Evolutionary conservation across 2,797 vertebrate species (phyloP), one percentile per base, ranked within the genome.

Genomic region (Pterois miles): DNA sequence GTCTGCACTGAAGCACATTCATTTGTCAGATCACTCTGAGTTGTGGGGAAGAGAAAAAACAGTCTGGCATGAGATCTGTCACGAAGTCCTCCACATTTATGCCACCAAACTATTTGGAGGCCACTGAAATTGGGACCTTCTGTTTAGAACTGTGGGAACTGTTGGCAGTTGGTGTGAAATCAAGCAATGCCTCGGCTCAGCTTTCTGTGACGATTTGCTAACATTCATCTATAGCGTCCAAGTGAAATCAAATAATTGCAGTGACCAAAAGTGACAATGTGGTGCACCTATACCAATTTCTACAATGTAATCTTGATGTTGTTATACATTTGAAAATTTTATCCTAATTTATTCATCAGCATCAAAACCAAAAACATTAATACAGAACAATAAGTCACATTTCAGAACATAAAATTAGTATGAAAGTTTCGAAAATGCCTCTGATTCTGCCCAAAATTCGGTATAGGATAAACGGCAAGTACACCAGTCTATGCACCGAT

Each of bases 71-170:
- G 31, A 74, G 86, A 93, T 94, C 91, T 92, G 85, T 91, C 76
- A 81, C 75, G 22, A 64, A 71, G 74, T 79, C 68, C 38, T 90
- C 81, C 67, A 90, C 76, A 80, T 93, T 89, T 88, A 78, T 88
- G 80, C 81, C 85, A 71, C 86, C 71, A 36, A 89, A 86, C 76
- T 87, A 83, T 92, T 86, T 77, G 40, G 65, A 78, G 79, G 80
- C 83, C 81, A 56, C 75, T 86, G 75, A 92, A 91, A 91, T 85
- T 88, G 77, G 78, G 86, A 89, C 86, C 64, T 88, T 83, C 80
- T 92, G 87, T 91, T 91, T 77, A 72, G 82, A 43, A 82, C 82
- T 90, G 85, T 90, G 91, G 82, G 88, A 93, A 91, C 86, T 70
- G 77, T 70, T 76, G 79, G 78, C 66, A 81, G 67, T 63, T 62